A percentile compares a stretch with the other conserved stretches of the same genome.
Evolutionary conservation across 2,888 invertebrate genomes (phyloP).

Genomic region (Petrolisthes manimaculis): DNA sequence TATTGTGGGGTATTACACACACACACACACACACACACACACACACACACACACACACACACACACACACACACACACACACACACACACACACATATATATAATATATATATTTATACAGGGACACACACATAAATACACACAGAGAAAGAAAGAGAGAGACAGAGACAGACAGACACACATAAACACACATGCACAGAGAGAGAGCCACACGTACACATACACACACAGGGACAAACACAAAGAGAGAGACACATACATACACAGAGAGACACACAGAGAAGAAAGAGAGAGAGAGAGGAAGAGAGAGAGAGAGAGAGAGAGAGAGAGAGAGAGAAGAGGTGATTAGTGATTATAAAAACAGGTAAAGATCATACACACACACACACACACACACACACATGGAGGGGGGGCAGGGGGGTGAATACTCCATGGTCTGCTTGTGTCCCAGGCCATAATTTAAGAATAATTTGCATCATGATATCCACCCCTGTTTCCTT

Average conservation of each 20-base stretch:
- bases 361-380: too few species aligned
- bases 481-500: too few species aligned
- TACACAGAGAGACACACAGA: too few species aligned
- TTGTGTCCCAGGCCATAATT: too few species aligned
- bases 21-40: constrained; percentile 14
- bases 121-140: not conserved
- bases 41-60: not conserved
- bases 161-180: constrained; percentile 15
- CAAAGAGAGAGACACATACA: too few species aligned
- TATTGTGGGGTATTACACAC: not conserved
- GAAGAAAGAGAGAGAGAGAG: too few species aligned
- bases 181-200: not conserved
- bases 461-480: too few species aligned
- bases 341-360: not conserved
- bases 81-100: too few species aligned
- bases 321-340: constrained; percentile 14
- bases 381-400: too few species aligned
- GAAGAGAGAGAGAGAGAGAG: constrained; percentile 22
- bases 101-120: not conserved
- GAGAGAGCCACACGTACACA: not conserved
- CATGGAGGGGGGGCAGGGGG: too few species aligned
- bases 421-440: too few species aligned
- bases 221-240: not conserved
- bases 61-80: not conserved
- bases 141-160: constrained; percentile 20